These are phyloP conservation scores for Polypedilum vanderplanki DNA, from an alignment of 1,140 invertebrate genomes.

Conservation along the genomic window DNA sequence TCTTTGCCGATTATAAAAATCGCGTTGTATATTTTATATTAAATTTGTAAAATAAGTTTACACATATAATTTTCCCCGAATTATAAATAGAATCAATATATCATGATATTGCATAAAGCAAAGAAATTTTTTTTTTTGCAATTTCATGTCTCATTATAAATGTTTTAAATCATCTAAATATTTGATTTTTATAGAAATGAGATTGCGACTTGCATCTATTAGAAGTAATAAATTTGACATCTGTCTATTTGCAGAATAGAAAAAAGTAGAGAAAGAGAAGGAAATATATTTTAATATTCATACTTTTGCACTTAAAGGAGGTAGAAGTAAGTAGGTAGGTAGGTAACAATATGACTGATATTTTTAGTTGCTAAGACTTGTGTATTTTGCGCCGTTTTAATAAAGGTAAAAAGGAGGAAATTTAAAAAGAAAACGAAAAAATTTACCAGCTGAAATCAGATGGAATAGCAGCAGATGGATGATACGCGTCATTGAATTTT, in stretches of 20 bases:
- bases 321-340: too few relatives aligned
- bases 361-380: too few relatives aligned
- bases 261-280: too few relatives aligned
- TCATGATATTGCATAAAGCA: neutral
- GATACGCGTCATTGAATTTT: neutral
- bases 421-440: neutral
- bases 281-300: too few relatives aligned
- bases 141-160: slow-evolving; percentile 14
- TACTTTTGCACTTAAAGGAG: too few relatives aligned
- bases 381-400: too few relatives aligned
- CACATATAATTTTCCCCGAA: neutral
- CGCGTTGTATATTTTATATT: neutral
- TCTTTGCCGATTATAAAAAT: neutral
- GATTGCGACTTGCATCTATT: too few relatives aligned
- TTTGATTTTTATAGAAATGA: too few relatives aligned
- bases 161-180: neutral
- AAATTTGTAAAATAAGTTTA: neutral
- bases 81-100: slow-evolving; percentile 7
- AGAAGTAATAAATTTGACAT: too few relatives aligned
- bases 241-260: too few relatives aligned
- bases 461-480: neutral
- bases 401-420: neutral
- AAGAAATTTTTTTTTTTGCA: neutral
- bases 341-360: too few relatives aligned
- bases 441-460: slow-evolving; percentile 5